Conservation (phyloP, 23 tunicate species). For the Trididemnum miniatum region DNA sequence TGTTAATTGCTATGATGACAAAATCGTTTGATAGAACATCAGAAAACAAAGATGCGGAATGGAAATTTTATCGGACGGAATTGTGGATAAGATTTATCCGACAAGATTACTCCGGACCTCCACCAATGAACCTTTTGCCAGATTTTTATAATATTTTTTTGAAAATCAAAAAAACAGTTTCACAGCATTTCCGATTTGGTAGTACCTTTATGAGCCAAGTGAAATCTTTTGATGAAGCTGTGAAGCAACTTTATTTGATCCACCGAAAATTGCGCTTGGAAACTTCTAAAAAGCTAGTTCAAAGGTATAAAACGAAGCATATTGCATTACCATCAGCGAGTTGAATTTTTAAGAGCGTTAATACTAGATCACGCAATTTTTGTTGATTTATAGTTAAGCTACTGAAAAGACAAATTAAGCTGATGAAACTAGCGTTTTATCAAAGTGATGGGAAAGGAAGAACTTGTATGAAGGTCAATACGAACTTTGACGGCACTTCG, state of each 20-base stretch:
- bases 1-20: slow-evolving; percentile 27
- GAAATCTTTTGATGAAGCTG: background rate
- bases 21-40: background rate
- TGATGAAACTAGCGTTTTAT: no score
- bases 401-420: no score
- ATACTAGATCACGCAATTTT: no score
- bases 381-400: no score
- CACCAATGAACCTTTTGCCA: slow-evolving; percentile 4
- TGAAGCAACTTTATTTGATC: no score
- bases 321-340: no score
- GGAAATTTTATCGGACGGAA: slow-evolving; percentile 16
- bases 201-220: background rate
- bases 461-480: no score
- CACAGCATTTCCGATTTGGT: background rate
- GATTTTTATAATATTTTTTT: background rate
- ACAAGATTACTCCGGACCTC: slow-evolving; percentile 6
- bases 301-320: slow-evolving; percentile 8
- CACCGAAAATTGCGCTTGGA: background rate
- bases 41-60: slow-evolving; percentile 17
- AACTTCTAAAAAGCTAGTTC: background rate
- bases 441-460: no score
- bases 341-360: no score
- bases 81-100: slow-evolving; percentile 17
- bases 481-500: no score
- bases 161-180: background rate